Base-by-base conservation (phyloP, 30 jellyfish, hydroid and myxozoan species). In the Aurelia aurita complex sp. Pacific region DNA sequence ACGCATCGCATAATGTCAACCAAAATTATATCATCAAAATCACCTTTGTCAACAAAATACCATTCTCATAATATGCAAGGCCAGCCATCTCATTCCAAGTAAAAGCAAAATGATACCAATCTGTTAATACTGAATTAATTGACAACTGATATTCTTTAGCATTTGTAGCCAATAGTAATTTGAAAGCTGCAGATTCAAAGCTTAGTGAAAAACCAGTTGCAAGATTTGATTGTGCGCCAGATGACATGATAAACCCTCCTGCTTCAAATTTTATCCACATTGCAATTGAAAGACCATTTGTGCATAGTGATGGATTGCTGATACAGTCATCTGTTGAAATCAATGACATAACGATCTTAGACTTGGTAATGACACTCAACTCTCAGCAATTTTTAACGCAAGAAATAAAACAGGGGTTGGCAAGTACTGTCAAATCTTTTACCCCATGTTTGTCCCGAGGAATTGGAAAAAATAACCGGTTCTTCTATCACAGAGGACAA, bases 191-290 rank as follows among this genome's bases (percentile, higher is more conserved):
- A 3, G 87, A 59, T 36, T 73, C 83, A 46, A 67, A 79, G 60
- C 72, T 81, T 32, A 87, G 70, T 0, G 96, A 82, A 23, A 87
- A 63, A 6, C 96, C 96, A n/a, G 96, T 77, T 4, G 96, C 81
- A 46, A 38, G 90, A 38, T 53, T 87, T 35, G 96, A 79, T 55
- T 87, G 96, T 15, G 91, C 96, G 2, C 96, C 96, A 17, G 96
- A 87, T 14, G 96, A 87, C 69, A 87, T 6, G 2, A 87, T 59
- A 75, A 23, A 87, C 15, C 96, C 96, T 6, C 96, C 96, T 4
- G 87, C 90, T 54, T 77, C 96, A 81, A 77, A 87, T 60, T 87
- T 87, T 23, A 87, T 69, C 87, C 88, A 87, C 87, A 87, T 77
- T 11, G 90, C 77, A 13, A 87, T 73, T 18, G 90, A 66, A 7